Evolutionary conservation across 2,113 vertebrate species (phyloP).

Genomic region (Galeopterus variegatus): DNA sequence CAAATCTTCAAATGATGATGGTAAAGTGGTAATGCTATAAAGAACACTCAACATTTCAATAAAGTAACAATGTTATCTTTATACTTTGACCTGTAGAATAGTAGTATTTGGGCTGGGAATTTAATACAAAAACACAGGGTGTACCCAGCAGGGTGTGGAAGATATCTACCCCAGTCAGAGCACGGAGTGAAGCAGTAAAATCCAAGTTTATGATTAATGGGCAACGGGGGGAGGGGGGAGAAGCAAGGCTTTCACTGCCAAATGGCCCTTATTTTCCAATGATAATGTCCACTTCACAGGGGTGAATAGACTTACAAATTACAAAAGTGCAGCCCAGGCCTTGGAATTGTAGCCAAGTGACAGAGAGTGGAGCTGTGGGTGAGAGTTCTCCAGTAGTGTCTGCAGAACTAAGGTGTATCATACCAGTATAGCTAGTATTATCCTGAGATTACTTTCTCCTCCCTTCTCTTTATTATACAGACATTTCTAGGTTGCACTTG

Average conservation of each 20-base stretch:
- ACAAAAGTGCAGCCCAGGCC: not conserved
- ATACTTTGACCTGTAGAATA: not conserved
- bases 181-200: not conserved
- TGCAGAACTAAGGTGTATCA: not conserved
- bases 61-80: rapidly evolving
- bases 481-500: not conserved
- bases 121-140: not conserved
- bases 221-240: rapidly evolving
- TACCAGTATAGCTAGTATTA: rapidly evolving
- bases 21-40: not conserved
- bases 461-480: not conserved
- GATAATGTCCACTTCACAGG: not conserved
- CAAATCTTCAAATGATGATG: not conserved
- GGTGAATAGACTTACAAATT: not conserved
- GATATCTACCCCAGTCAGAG: not conserved
- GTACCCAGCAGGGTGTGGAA: not conserved
- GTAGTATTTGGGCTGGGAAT: not conserved
- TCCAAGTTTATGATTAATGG: not conserved
- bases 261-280: not conserved
- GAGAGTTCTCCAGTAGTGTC: not conserved
- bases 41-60: not conserved
- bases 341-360: not conserved
- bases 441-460: not conserved
- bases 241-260: not conserved
- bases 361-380: not conserved